These are phyloP conservation scores for Nipponacmea schrenckii DNA, from an alignment of 2,888 invertebrate genomes.

Conservation along the genomic window DNA sequence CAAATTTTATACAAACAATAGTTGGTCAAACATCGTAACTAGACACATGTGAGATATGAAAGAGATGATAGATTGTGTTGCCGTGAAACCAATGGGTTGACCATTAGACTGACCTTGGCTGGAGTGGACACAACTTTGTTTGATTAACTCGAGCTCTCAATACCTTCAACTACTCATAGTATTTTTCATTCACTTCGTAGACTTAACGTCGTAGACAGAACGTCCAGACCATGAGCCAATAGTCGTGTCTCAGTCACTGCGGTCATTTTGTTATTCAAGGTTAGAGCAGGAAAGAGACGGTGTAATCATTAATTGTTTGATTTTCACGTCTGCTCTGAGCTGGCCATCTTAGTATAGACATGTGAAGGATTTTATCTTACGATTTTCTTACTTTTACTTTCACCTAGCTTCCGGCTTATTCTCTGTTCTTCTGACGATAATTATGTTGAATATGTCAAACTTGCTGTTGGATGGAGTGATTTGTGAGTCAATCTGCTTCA, in stretches of 20 bases:
- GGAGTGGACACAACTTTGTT: neutral
- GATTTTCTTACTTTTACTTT: no score
- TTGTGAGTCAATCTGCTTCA: no score
- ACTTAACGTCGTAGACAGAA: neutral
- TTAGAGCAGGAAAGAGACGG: neutral
- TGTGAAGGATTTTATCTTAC: neutral
- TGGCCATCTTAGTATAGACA: neutral
- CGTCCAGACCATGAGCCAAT: neutral
- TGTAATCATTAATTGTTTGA: neutral
- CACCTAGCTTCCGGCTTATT: no score
- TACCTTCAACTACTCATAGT: neutral
- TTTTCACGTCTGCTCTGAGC: neutral
- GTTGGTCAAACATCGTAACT: no score
- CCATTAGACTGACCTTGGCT: no score
- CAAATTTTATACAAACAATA: no score
- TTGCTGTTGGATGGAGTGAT: no score
- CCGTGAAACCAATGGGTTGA: no score
- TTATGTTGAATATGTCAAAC: no score
- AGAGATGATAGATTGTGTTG: no score
- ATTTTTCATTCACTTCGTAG: neutral
- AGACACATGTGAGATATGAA: no score
- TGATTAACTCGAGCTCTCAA: neutral
- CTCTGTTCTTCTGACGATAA: no score
- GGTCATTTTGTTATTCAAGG: neutral
- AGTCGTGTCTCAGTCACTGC: neutral